Evolutionary conservation across 2,113 vertebrate species (phyloP).

Genomic region (Crypturellus undulatus): DNA sequence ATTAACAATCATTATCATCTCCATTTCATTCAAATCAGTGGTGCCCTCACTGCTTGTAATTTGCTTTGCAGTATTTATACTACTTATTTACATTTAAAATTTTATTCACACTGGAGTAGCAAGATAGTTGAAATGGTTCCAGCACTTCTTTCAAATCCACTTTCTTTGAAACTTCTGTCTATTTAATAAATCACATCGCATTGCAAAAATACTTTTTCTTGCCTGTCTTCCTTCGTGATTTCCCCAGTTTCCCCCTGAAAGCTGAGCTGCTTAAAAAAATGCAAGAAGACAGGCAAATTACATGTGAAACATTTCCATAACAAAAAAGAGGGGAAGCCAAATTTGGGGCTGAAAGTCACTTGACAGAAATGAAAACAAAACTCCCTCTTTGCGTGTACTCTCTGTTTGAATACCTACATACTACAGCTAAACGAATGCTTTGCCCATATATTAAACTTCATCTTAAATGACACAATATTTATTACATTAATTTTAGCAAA

Average conservation of each 20-base stretch:
- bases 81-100: constrained; percentile 39
- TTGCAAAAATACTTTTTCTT: neutral
- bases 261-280: neutral
- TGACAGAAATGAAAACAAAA: neutral
- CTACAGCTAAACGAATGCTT: neutral
- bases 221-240: neutral
- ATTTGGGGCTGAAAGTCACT: neutral
- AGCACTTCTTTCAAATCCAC: neutral
- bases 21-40: constrained; percentile 29
- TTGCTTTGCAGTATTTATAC: neutral
- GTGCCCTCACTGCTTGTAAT: neutral
- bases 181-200: neutral
- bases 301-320: neutral
- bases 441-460: neutral
- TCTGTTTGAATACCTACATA: neutral
- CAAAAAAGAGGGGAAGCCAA: neutral
- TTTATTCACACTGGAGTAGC: neutral
- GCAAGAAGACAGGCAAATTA: neutral
- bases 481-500: neutral
- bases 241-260: neutral
- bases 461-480: neutral
- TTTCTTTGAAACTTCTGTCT: neutral
- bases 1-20: constrained; percentile 30
- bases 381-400: neutral
- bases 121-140: neutral